Evolutionary conservation across 2,113 vertebrate species (phyloP).

Genomic region (Lanius collurio): DNA sequence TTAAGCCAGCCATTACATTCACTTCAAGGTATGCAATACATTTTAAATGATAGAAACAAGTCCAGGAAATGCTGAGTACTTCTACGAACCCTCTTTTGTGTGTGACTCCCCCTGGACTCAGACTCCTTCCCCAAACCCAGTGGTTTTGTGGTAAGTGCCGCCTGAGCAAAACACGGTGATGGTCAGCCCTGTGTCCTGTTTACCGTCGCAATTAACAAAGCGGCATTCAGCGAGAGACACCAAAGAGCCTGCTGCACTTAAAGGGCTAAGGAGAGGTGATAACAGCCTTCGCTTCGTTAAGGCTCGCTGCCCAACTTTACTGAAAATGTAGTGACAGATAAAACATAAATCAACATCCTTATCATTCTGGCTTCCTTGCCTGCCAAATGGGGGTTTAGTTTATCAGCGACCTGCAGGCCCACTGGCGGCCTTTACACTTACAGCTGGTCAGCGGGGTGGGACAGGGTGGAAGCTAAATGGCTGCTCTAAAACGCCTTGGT

Average conservation of each 20-base stretch:
- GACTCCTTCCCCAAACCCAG: not conserved
- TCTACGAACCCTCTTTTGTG: not conserved
- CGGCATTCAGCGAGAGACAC: constrained; percentile 38
- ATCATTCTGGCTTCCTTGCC: constrained; percentile 77
- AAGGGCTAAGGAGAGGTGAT: constrained; percentile 74
- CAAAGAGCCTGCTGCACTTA: constrained; percentile 72
- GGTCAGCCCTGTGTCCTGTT: not conserved
- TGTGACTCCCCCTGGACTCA: accelerated
- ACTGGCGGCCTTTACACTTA: constrained; percentile 62
- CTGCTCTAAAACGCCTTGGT: constrained; percentile 76
- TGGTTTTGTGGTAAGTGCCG: not conserved
- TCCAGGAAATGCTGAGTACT: constrained; percentile 17
- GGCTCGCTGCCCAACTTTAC: constrained; percentile 74
- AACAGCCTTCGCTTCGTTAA: constrained; percentile 71
- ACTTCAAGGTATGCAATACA: not conserved
- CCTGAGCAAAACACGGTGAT: accelerated
- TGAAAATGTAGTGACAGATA: constrained; percentile 82
- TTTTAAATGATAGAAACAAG: constrained; percentile 21
- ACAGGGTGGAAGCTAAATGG: constrained; percentile 72
- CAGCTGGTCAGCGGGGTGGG: constrained; percentile 43
- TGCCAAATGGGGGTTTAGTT: constrained; percentile 78
- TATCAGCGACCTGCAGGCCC: constrained; percentile 71
- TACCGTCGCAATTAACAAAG: constrained; percentile 54
- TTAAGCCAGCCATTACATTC: constrained; percentile 10
- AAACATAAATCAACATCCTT: constrained; percentile 82